Percentiles rank a stretch among this genome's conserved stretches.
Conservation (phyloP, 2,888 invertebrate species). For the Meliscaeva auricollis region DNA sequence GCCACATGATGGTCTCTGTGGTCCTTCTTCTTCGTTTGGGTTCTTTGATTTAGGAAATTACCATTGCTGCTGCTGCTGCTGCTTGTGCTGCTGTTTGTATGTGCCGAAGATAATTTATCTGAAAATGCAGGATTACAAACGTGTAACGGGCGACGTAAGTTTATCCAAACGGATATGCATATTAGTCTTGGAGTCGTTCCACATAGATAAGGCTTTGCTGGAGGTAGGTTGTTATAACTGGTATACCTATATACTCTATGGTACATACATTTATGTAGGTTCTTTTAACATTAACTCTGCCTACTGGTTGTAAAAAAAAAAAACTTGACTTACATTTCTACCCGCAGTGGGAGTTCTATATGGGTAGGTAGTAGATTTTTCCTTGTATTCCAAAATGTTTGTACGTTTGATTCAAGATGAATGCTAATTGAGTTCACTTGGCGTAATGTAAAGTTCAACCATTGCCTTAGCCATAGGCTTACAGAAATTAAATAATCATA, state of each 20-base stretch:
- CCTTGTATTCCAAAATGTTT: conserved; percentile 25
- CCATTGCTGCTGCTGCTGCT: conserved; percentile 61
- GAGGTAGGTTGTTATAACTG: conserved; percentile 52
- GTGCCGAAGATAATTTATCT: conserved; percentile 70
- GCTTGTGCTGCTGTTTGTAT: conserved; percentile 65
- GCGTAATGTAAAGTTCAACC: conserved; percentile 11
- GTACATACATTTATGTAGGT: background rate
- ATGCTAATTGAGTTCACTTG: conserved; percentile 25
- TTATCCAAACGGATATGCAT: conserved; percentile 75
- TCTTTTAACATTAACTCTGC: background rate
- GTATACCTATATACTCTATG: conserved; percentile 2
- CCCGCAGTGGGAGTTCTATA: background rate
- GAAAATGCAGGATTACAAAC: conserved; percentile 76
- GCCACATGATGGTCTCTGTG: conserved; percentile 16
- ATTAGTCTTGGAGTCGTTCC: conserved; percentile 73
- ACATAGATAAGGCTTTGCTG: conserved; percentile 73
- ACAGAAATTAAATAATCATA: too few relatives aligned
- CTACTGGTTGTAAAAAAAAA: conserved; percentile 5
- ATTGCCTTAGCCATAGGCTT: background rate
- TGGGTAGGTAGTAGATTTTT: background rate
- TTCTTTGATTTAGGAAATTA: conserved; percentile 74
- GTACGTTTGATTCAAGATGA: conserved; percentile 13
- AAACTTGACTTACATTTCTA: conserved; percentile 40
- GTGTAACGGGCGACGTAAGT: conserved; percentile 75
- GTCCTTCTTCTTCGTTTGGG: conserved; percentile 54